Base-by-base conservation (phyloP, 2,113 vertebrate species). In the Takifugu bimaculatus region DNA sequence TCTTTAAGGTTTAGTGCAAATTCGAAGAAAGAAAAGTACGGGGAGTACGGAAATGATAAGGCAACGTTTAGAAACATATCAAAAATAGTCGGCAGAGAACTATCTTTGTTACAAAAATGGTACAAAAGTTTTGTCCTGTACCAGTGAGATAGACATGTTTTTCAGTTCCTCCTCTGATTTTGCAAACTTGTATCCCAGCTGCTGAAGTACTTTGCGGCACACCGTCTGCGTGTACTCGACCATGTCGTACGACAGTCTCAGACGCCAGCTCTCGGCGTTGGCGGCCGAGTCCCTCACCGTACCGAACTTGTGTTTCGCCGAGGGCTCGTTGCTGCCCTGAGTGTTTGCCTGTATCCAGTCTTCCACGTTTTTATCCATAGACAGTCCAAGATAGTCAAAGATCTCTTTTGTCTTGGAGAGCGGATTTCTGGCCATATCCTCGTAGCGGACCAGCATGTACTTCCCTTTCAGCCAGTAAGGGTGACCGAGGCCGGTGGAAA, bases 281-380 rank as follows among this genome's bases (percentile, higher is more conserved):
- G 95, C 95, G 0, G 95, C 95, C 0, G 96, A 99, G 89, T 99
- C 95, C 29, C 96, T 91, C 76, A 96, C 91, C 0, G 96, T 99
- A 53, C 95, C 94, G 0, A 94, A 98, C 62, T 98, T 98, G 90
- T 98, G 95, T 90, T 94, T 96, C 66, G 93, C 93, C n/a, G 92
- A 88, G 42, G 93, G 79, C 50, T 94, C 93, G 15, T 78, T 90
- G 90, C 94, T 95, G 3, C 94, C 95, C 26, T 91, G 90, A 7
- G 96, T 98, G 90, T 97, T 98, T 75, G 94, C 94, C 67, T 93
- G 92, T 87, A 99, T 98, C 96, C 96, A 99, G 78, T 93, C 91
- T 65, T 93, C 92, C 0, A 98, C 93, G 0, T 92, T 96, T 83
- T 91, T 83, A 87, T 96, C 95, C 93, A 97, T 56, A 13, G 93